phyloP scores from a whole-genome alignment of 2,797 vertebrate genomes.

The Lutjanus argentimaculatus region DNA sequence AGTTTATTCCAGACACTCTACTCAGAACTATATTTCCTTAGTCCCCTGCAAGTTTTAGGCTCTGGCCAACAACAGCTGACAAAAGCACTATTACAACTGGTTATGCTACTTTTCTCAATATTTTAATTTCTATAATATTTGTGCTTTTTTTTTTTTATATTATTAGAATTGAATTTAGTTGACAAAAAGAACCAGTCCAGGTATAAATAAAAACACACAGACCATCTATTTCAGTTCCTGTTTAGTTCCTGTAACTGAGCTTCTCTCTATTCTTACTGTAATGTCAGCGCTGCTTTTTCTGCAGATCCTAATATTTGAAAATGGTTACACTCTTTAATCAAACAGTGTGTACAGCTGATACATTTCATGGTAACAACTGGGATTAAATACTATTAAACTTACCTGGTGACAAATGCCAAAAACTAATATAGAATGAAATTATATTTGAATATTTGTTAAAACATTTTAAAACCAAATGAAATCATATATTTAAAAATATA shows the following conservation, averaged over 20 bases:
- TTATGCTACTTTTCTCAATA: background rate
- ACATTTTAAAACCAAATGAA: background rate
- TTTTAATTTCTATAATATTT: background rate
- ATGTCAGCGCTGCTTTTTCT: background rate
- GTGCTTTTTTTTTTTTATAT: background rate
- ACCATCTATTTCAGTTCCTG: conserved; percentile 11
- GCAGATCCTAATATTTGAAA: background rate
- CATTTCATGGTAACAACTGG: background rate
- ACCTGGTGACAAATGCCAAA: background rate
- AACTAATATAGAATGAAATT: background rate
- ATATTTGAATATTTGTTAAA: background rate
- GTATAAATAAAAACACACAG: background rate
- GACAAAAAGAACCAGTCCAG: background rate
- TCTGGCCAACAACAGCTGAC: background rate
- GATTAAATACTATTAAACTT: background rate
- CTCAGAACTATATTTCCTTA: background rate
- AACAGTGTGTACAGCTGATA: conserved; percentile 1
- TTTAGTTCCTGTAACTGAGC: conserved; percentile 20
- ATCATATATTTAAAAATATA: background rate
- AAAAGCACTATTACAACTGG: background rate
- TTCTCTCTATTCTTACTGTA: background rate
- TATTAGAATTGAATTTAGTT: background rate
- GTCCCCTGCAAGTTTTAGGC: background rate
- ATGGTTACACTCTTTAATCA: background rate
- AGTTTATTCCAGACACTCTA: background rate